Evolutionary conservation across 2,113 vertebrate species (phyloP).

Genomic region (Lanius collurio): DNA sequence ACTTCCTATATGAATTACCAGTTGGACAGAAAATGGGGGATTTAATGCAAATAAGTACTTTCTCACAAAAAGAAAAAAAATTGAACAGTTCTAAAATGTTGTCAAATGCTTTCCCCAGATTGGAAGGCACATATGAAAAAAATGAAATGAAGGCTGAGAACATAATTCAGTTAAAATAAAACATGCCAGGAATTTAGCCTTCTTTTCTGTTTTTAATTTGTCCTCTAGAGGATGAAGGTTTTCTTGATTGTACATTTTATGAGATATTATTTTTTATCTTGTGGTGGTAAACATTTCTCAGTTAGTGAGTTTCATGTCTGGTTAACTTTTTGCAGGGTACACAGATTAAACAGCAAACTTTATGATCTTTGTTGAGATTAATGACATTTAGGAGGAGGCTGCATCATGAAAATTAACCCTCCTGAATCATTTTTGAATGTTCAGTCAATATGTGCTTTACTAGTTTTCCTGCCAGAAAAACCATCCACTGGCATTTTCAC

Average conservation of each 20-base stretch:
- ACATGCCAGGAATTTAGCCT: not conserved
- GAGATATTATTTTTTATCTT: slow-evolving; percentile 26
- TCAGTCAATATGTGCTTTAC: not conserved
- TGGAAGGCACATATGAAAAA: not conserved
- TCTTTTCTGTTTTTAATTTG: slow-evolving; percentile 53
- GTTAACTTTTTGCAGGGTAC: not conserved
- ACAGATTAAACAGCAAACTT: not conserved
- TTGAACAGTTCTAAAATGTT: not conserved
- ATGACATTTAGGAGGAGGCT: not conserved
- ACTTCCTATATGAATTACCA: not conserved
- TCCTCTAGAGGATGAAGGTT: not conserved
- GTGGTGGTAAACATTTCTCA: slow-evolving; percentile 41
- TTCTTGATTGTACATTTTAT: not conserved
- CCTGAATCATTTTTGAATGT: not conserved
- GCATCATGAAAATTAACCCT: not conserved
- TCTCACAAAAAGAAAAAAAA: not conserved
- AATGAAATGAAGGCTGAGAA: not conserved
- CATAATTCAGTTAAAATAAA: not conserved
- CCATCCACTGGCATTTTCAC: not conserved
- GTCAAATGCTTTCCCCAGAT: not conserved
- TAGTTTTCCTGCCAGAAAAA: not conserved
- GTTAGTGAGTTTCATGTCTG: slow-evolving; percentile 1
- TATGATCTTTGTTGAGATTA: slow-evolving; percentile 21
- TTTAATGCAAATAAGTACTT: not conserved
- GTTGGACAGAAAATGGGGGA: not conserved